A percentile compares a stretch with the other conserved stretches of the same genome.
Conservation (phyloP, 2,888 invertebrate species). For the Perizoma affinitatum region DNA sequence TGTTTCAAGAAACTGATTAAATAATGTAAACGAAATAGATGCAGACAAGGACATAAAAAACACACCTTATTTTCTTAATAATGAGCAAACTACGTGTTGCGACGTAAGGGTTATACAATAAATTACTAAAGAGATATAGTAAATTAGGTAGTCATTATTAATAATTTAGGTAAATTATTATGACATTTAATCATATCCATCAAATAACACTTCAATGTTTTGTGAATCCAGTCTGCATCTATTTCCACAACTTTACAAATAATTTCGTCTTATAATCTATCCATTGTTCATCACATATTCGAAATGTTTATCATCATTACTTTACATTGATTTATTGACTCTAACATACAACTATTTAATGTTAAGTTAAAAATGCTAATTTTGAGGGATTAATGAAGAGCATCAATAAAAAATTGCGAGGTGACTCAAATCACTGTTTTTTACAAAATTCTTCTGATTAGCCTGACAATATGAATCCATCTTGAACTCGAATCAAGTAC, state of each 20-base stretch:
- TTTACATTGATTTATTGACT: constrained; percentile 34
- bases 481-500: not conserved
- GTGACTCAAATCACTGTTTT: not conserved
- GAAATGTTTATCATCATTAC: constrained; percentile 35
- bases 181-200: too few species aligned
- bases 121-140: too few species aligned
- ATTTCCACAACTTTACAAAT: constrained; percentile 15
- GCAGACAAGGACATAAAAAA: too few species aligned
- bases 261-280: constrained; percentile 22
- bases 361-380: constrained; percentile 28
- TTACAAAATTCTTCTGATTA: not conserved
- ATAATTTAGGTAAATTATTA: too few species aligned
- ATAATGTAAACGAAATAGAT: too few species aligned
- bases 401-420: constrained; percentile 9
- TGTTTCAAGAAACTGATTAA: constrained; percentile 7
- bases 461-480: not conserved
- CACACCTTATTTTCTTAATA: too few species aligned
- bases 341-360: constrained; percentile 31
- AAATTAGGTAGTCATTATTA: too few species aligned
- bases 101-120: too few species aligned
- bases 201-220: too few species aligned
- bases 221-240: constrained; percentile 12
- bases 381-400: constrained; percentile 33
- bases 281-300: constrained; percentile 44
- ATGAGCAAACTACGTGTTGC: too few species aligned